Conservation (phyloP, 2,797 vertebrate species). For the Cryptoprocta ferox region DNA sequence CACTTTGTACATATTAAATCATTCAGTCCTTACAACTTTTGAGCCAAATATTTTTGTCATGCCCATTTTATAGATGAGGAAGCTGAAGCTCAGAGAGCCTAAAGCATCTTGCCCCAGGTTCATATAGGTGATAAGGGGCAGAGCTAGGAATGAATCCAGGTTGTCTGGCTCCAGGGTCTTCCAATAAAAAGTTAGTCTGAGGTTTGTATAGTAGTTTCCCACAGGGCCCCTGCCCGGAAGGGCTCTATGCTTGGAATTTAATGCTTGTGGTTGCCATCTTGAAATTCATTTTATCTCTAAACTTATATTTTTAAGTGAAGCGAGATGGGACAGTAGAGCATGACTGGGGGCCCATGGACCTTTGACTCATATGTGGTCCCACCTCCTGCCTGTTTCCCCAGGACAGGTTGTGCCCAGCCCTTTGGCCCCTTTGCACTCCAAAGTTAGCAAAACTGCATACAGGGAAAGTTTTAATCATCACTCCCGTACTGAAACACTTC, state of each 20-base stretch:
- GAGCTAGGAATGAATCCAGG: neutral
- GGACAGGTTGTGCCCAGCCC: neutral
- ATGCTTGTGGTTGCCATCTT: neutral
- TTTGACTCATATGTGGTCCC: neutral
- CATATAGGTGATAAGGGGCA: neutral
- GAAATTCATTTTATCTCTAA: neutral
- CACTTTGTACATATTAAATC: neutral
- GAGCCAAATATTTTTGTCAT: neutral
- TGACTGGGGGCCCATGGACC: fast-evolving
- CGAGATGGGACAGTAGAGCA: neutral
- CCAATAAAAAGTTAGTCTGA: neutral
- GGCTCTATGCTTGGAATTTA: neutral
- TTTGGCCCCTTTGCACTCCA: neutral
- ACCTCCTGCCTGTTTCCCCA: neutral
- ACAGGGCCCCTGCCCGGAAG: neutral
- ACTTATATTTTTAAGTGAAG: neutral
- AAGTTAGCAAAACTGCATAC: neutral
- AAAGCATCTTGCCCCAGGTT: neutral
- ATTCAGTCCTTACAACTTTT: neutral
- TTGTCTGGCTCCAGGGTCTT: neutral
- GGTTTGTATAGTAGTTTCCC: neutral
- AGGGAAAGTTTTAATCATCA: neutral
- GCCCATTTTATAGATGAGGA: neutral
- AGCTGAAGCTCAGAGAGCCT: neutral
- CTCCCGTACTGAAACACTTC: neutral